Base-by-base conservation (phyloP, 2,113 vertebrate species). In the Dromas ardeola region DNA sequence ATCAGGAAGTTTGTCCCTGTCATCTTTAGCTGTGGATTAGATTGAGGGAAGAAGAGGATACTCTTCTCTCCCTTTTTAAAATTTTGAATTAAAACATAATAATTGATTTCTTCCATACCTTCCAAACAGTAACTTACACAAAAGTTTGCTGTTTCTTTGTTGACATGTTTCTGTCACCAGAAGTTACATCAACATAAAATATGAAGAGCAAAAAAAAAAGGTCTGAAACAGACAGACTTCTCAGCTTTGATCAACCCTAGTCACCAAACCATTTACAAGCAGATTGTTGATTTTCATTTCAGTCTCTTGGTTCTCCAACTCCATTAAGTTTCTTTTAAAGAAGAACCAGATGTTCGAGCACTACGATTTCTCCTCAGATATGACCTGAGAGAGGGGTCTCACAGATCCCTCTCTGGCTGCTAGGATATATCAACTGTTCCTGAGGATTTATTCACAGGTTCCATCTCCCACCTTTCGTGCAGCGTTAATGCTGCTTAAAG, bases 401-500 rank as follows among this genome's bases (percentile, higher is more conserved):
- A 4, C 4, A 6, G 71, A 58, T 85, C 50, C 50, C 26, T 42
- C 55, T 56, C 53, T 9, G 4, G 21, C 62, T 83, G 32, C 32
- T n/a, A 38, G 63, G 29, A 62, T 23, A 45, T 8, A 77, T 18
- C 58, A 73, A 61, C 5, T 77, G 58, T 38, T 89, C 36, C 67
- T 61, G 27, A 61, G 27, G 43, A 86, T 40, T 93, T 67, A 76
- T 49, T 76, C 43, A 38, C 50, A 65, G 61, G 55, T 45, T 73
- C 47, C 14, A 30, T 19, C 69, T 56, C 49, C 45, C 50, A 61
- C 30, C 36, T 74, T 67, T 34, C 47, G 27, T 1, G 18, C 29
- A 29, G 14, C 0, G 0, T 32, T 32, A 83, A 80, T 0, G 0
- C 20, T 74, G 29, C 32, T 92, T 63, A 49, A 74, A 78, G n/a